Evolutionary conservation across 2,797 vertebrate genomes (phyloP).

Genomic region (Melanotaenia trifasciata): DNA sequence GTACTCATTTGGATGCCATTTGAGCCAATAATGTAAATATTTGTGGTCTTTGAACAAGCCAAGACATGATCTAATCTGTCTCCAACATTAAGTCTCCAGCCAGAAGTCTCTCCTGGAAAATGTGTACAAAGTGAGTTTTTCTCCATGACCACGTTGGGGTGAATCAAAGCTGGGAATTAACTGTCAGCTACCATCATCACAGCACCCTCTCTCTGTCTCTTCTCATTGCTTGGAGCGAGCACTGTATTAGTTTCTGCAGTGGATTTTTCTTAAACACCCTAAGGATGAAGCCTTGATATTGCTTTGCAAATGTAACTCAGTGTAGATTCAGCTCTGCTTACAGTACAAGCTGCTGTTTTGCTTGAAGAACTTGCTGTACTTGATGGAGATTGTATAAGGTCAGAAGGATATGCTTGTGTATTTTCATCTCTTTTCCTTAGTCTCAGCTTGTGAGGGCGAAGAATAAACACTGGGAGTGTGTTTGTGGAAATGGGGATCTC

Average conservation of each 20-base stretch:
- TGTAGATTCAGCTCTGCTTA: conserved; percentile 48
- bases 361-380: conserved; percentile 19
- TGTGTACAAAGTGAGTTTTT: conserved; percentile 56
- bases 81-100: conserved; percentile 61
- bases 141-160: conserved; percentile 58
- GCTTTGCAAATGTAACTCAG: conserved; percentile 53
- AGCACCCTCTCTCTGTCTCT: conserved; percentile 47
- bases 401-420: conserved; percentile 63
- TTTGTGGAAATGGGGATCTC: conserved; percentile 38
- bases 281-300: conserved; percentile 60
- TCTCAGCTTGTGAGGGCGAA: conserved; percentile 31
- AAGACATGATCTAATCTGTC: conserved; percentile 78
- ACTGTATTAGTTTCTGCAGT: conserved; percentile 50
- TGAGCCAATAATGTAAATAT: conserved; percentile 83
- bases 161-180: conserved; percentile 70
- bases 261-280: conserved; percentile 49
- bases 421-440: conserved; percentile 60
- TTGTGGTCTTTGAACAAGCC: conserved; percentile 76
- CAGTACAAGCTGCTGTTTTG: conserved; percentile 47
- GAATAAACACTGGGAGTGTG: conserved; percentile 54
- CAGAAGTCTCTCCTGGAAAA: conserved; percentile 49
- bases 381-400: conserved; percentile 45
- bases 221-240: conserved; percentile 42
- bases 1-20: conserved; percentile 66
- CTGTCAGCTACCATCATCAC: conserved; percentile 63